These are phyloP conservation scores for Scaptomyza pallida DNA, from an alignment of 1,140 invertebrate genomes.

Conservation along the genomic window DNA sequence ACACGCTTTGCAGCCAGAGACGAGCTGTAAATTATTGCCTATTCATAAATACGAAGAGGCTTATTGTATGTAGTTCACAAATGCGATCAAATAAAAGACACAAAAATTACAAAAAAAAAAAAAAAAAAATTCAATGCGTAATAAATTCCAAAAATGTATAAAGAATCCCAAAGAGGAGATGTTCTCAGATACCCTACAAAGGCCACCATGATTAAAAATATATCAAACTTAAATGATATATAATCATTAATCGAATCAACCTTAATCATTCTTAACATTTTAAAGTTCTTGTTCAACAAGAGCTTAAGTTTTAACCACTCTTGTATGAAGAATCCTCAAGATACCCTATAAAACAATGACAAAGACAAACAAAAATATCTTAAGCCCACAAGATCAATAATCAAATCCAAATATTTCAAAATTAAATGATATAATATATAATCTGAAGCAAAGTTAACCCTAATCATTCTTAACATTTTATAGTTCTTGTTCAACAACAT, in stretches of 20 bases:
- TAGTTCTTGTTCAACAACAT: not conserved
- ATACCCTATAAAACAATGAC: too few species aligned
- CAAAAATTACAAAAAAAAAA: slow-evolving; percentile 6
- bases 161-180: not conserved
- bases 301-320: not conserved
- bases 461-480: not conserved
- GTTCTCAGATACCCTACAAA: too few species aligned
- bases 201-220: too few species aligned
- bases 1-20: too few species aligned
- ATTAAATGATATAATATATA: too few species aligned
- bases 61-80: slow-evolving; percentile 11
- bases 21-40: slow-evolving; percentile 33
- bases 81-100: slow-evolving; percentile 22
- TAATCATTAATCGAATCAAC: too few species aligned
- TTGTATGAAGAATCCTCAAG: too few species aligned
- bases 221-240: too few species aligned
- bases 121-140: not conserved
- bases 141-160: not conserved
- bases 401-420: too few species aligned
- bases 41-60: slow-evolving; percentile 34
- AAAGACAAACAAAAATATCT: too few species aligned
- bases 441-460: too few species aligned
- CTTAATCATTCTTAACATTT: not conserved
- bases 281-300: not conserved
- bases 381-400: too few species aligned